These are phyloP conservation scores for Salvelinus sp. DNA, from an alignment of 2,113 vertebrate genomes.

Conservation along the genomic window DNA sequence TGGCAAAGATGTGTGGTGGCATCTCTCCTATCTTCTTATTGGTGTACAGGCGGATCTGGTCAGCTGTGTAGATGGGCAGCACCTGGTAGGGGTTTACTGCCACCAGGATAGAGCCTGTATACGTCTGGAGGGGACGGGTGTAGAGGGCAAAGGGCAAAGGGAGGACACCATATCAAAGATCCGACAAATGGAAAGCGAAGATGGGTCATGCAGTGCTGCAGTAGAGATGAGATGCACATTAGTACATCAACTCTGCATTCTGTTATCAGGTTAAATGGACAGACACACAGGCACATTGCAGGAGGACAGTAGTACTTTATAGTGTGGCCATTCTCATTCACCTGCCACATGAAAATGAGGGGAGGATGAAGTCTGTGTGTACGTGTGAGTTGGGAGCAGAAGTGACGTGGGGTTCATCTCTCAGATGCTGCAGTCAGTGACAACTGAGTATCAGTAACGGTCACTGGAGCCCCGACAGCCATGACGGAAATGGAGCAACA, in stretches of 20 bases:
- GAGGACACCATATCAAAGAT: not conserved
- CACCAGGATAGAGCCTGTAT: slow-evolving; percentile 95
- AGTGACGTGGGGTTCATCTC: slow-evolving; percentile 25
- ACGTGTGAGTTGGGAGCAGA: slow-evolving; percentile 1
- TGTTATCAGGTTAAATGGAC: no score
- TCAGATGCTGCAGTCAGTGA: slow-evolving; percentile 59
- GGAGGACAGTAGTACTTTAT: no score
- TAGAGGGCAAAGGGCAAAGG: not conserved
- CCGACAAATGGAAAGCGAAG: not conserved
- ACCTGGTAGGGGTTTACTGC: slow-evolving; percentile 98
- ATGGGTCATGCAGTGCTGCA: not conserved
- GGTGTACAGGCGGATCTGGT: slow-evolving; percentile 97
- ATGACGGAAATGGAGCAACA: slow-evolving; percentile 58
- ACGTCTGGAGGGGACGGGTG: slow-evolving; percentile 75
- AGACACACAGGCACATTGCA: no score
- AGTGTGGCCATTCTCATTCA: no score
- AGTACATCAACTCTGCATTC: no score
- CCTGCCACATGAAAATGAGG: not conserved
- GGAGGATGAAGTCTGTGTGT: no score
- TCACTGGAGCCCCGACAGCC: slow-evolving; percentile 47
- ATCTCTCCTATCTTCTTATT: slow-evolving; percentile 99
- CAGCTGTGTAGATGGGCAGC: slow-evolving; percentile 92
- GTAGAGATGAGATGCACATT: no score
- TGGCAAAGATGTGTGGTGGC: slow-evolving; percentile 97
- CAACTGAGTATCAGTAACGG: slow-evolving; percentile 52